Conservation (phyloP, 1,140 invertebrate genomes). For the Drosophila bocki region DNA sequence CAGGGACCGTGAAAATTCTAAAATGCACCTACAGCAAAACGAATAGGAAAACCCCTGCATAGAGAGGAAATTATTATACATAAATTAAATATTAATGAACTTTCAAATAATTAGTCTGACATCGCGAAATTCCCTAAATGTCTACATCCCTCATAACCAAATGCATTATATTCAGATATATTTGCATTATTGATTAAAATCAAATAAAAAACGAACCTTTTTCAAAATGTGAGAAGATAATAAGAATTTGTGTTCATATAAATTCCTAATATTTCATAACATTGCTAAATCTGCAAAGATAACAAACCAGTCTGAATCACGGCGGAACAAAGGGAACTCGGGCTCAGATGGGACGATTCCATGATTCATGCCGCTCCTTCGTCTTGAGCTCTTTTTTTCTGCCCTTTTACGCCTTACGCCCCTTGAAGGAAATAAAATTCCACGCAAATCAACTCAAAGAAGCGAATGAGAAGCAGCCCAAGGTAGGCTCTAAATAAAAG, state of each 20-base stretch:
- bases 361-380: constrained; percentile 49
- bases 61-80: neutral
- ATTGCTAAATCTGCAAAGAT: constrained; percentile 25
- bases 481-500: constrained; percentile 29
- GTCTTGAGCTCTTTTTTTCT: neutral
- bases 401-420: constrained; percentile 5
- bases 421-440: constrained; percentile 69
- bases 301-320: constrained; percentile 24
- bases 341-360: constrained; percentile 28
- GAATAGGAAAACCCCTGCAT: neutral
- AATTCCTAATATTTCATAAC: constrained; percentile 35
- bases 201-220: neutral
- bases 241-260: constrained; percentile 1
- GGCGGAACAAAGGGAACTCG: constrained; percentile 32
- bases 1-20: neutral
- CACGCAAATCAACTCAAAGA: constrained; percentile 78
- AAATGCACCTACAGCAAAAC: no score
- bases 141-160: neutral
- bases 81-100: no score
- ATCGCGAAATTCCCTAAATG: neutral
- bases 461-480: constrained; percentile 36
- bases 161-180: neutral
- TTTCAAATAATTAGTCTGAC: no score
- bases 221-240: neutral
- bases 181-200: neutral